Evolutionary conservation across 2,113 vertebrate species (phyloP), one percentile per base, ranked within the genome.

Genomic region (Colius striatus): DNA sequence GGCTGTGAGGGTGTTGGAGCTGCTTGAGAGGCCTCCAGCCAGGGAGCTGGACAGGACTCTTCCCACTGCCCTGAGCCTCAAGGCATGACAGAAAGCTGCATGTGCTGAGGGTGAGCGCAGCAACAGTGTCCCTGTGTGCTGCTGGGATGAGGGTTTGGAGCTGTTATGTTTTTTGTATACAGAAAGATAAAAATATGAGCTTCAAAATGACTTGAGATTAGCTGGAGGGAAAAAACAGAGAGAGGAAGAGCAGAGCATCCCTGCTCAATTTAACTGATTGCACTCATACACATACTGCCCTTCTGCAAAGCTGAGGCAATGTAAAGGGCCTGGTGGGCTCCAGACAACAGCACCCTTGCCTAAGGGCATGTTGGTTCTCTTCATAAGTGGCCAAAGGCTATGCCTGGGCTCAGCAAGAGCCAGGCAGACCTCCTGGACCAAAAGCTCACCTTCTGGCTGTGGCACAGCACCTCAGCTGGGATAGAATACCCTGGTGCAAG

Each of bases 231-330:
- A 94, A 67, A 57, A 87, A 26, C 27, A 76, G 60, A 77, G 70
- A 77, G 34, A 66, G n/a, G n/a, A 47, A 92, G 21, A 50, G 30
- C 18, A 22, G 21, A 1, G 0, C 57, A 76, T 22, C 45, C 11
- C 45, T 86, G 34, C 32, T 86, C 3, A 0, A 48, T 89, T 92
- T 89, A 86, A 70, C 54, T 41, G 36, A 14, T 72, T 84, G 50
- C 41, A 70, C 29, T 62, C 45, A 47, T 0, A 0, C 25, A 17
- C 54, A 53, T 3, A 0, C 38, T 60, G 30, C 48, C 47, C 15
- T 90, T 72, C 76, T 91, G 50, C 84, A 65, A 41, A 91, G 45
- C 58, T 25, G 34, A 92, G 67, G 43, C 36, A n/a, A 41, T 5
- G 10, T 5, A 47, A 50, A 54, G 29, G 53, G 27, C 38, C 43